Percentiles rank a stretch among this genome's conserved stretches.
These are phyloP conservation scores for Percopsis omiscomaycus DNA, from an alignment of 2,797 vertebrate genomes.

Conservation along the genomic window DNA sequence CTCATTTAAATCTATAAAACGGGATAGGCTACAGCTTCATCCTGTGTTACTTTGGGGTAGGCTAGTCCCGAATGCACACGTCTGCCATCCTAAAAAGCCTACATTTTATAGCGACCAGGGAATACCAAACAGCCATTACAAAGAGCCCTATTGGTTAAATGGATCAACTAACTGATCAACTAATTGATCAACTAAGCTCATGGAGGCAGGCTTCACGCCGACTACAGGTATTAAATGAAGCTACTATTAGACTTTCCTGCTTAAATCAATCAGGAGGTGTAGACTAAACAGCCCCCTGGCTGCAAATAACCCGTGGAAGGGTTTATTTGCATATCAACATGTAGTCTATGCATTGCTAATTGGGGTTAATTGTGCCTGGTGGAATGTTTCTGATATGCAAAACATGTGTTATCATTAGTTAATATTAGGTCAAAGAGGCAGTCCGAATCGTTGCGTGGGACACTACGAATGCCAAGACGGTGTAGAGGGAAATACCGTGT, in stretches of 20 bases:
- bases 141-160: no score
- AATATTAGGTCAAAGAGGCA: no score
- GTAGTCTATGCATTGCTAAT: background rate
- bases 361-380: slow-evolving; percentile 12
- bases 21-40: slow-evolving; percentile 38
- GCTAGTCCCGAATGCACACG: background rate
- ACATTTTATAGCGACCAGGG: no score
- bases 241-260: no score
- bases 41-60: slow-evolving; percentile 45
- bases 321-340: slow-evolving; percentile 1
- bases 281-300: background rate
- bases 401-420: background rate
- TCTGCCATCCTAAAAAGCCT: no score
- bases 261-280: background rate
- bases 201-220: no score
- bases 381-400: background rate
- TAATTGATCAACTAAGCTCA: no score
- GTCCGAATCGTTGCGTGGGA: no score
- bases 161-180: no score
- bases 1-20: slow-evolving; percentile 30
- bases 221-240: no score
- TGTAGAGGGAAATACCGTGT: no score
- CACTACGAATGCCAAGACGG: slow-evolving; percentile 24
- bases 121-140: no score
- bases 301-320: background rate